Evolutionary conservation across 2,888 invertebrate species (phyloP).

Genomic region (Ormyrus pomaceus): DNA sequence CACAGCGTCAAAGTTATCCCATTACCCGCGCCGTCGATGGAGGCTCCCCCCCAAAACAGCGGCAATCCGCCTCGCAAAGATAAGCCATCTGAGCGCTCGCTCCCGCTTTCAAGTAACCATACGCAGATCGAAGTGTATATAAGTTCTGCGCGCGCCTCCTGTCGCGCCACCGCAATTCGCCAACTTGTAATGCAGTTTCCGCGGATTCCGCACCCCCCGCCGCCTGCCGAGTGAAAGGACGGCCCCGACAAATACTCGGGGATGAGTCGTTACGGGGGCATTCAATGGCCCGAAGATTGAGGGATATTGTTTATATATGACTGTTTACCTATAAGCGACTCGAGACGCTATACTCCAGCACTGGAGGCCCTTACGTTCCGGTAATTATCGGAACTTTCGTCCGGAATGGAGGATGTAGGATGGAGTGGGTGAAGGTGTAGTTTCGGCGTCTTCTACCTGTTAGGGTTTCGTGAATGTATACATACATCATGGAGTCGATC

Average conservation of each 20-base stretch:
- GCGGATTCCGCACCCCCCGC: neutral
- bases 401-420: too few species aligned
- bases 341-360: neutral
- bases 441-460: too few species aligned
- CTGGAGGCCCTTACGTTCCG: neutral
- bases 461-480: too few species aligned
- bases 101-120: constrained; percentile 10
- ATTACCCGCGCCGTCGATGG: constrained; percentile 10
- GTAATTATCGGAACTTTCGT: neutral
- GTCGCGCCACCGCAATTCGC: constrained; percentile 25
- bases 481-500: too few species aligned
- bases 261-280: constrained; percentile 51
- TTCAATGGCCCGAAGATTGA: constrained; percentile 42
- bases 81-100: constrained; percentile 40
- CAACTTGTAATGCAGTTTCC: constrained; percentile 52
- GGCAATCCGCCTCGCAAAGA: constrained; percentile 24
- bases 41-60: too few species aligned
- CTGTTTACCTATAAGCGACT: neutral
- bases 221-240: too few species aligned
- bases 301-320: constrained; percentile 42
- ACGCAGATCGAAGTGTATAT: constrained; percentile 1
- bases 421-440: too few species aligned
- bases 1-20: constrained; percentile 41
- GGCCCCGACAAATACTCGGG: constrained; percentile 10
- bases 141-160: neutral